Evolutionary conservation across 2,888 invertebrate genomes (phyloP), one percentile per base, ranked within the genome.

Genomic region (Rotaria magnacalcarata): DNA sequence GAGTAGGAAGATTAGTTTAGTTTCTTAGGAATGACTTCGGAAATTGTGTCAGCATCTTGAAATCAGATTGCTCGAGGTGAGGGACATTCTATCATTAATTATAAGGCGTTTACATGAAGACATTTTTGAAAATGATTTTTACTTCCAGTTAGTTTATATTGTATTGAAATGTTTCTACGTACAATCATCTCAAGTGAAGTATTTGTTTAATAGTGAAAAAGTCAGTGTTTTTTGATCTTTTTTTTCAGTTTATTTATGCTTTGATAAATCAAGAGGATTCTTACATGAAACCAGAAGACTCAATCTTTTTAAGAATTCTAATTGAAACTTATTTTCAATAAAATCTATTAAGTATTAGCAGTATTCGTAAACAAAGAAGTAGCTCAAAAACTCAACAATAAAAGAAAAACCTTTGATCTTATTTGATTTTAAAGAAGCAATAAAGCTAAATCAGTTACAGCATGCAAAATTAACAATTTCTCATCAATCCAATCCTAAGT

Each of bases 311-410:
- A 0, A 95, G 96, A 89, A 94, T 97, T 85, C 97, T 97, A 0
- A 94, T 94, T 14, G 96, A 97, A 87, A 96, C 97, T 0, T 94
- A 94, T 87, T 95, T 95, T 89, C 97, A 97, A 91, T 97, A 96
- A 96, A 97, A 97, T 93, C 96, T 97, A 0, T 96, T 97, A 89
- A 97, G 96, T 2, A 95, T 97, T 88, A 96, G 96, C 92, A 96
- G 96, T 89, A 96, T 96, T 14, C 97, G 96, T 0, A 96, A 97
- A 90, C 94, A 96, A 90, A 94, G 95, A 92, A 95, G 95, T 91
- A 43, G 16, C 14, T 3, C 8, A 27, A 60, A 11, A 11, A 47
- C 47, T 7, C 8, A 4, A 47, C 8, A 7, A 11, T 11, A n/a
- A 58, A n/a, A 24, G 3, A 58, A 58, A n/a, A 11, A 7, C 21